These are phyloP conservation scores for Thera britannica DNA, from an alignment of 2,888 invertebrate genomes.

Conservation along the genomic window DNA sequence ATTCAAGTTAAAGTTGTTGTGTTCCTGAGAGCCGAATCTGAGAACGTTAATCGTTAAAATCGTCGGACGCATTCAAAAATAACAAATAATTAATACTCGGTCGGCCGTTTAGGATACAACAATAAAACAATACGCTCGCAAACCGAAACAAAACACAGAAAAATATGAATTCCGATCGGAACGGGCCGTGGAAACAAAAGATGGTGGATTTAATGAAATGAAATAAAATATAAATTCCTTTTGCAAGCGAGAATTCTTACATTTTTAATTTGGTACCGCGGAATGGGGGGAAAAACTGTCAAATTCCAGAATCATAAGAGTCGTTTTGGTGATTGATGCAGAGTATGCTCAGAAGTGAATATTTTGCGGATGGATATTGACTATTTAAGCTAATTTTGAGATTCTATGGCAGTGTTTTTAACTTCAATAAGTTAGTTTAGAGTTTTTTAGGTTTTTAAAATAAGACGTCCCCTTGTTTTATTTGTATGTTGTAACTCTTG, in stretches of 20 bases:
- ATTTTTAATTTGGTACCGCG: conserved; percentile 82
- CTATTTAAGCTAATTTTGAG: conserved; percentile 13
- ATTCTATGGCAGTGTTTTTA: not conserved
- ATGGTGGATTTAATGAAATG: conserved; percentile 84
- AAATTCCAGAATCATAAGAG: conserved; percentile 77
- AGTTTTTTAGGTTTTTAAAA: too few relatives aligned
- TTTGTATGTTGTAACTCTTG: too few relatives aligned
- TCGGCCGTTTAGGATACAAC: conserved; percentile 72
- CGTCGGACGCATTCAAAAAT: conserved; percentile 75
- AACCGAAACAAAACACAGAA: conserved; percentile 84
- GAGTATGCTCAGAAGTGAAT: conserved; percentile 14
- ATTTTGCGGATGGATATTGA: conserved; percentile 12
- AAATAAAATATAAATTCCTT: conserved; percentile 84
- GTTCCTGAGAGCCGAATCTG: conserved; percentile 63
- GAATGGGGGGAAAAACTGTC: conserved; percentile 78
- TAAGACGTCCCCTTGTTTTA: too few relatives aligned
- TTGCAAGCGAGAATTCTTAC: conserved; percentile 83
- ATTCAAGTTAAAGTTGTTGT: conserved; percentile 62
- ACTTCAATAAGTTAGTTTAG: too few relatives aligned
- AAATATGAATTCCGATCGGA: conserved; percentile 84
- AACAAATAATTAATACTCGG: conserved; percentile 83
- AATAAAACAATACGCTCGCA: conserved; percentile 79
- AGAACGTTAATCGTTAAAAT: conserved; percentile 67
- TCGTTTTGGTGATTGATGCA: conserved; percentile 26
- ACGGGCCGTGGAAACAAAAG: conserved; percentile 81